Evolutionary conservation across 2,113 vertebrate species (phyloP), one percentile per base, ranked within the genome.

Genomic region (Proterorhinus semilunaris): DNA sequence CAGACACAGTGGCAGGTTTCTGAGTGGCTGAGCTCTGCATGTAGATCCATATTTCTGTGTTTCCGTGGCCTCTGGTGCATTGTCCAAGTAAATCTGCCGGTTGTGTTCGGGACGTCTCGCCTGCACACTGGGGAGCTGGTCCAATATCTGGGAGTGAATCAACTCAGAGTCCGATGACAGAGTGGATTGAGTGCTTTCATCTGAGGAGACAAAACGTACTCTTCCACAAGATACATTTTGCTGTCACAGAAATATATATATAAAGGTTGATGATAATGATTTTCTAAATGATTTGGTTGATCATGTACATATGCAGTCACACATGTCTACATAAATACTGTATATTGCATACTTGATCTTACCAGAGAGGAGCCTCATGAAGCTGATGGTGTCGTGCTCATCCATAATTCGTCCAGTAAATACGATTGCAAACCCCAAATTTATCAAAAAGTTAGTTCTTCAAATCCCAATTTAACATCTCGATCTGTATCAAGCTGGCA

Each of bases 341-440:
- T 52, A 8, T 36, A 36, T 36, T 36, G 27, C 4, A 36, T 36
- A 36, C 27, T 36, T 36, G 27, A 36, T 17, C 15, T 87, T 90
- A 93, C 92, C 91, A 84, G 92, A 92, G 17, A 79, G 17, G 43
- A 88, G 82, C 57, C 88, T 86, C 65, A 52, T 69, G 58, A 91
- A 85, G 75, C 43, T 61, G 49, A 66, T 50, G 27, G 0, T 15
- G 5, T 49, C 47, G 1, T 49, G 16, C 44, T 64, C 69, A 52
- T 84, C 86, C 89, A 90, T 91, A 71, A 71, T 62, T 43, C 0
- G 16, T 49, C 69, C 52, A 70, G 45, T 63, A 5, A 46, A 63
- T 9, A 43, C 10, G 9, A 3, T 47, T 48, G 42, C 17, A 11
- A 52, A 42, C 43, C 27, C 15, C 58, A 47, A 52, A 10, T 10